Evolutionary conservation across 2,888 invertebrate species (phyloP).

Genomic region (Athalia rosae): DNA sequence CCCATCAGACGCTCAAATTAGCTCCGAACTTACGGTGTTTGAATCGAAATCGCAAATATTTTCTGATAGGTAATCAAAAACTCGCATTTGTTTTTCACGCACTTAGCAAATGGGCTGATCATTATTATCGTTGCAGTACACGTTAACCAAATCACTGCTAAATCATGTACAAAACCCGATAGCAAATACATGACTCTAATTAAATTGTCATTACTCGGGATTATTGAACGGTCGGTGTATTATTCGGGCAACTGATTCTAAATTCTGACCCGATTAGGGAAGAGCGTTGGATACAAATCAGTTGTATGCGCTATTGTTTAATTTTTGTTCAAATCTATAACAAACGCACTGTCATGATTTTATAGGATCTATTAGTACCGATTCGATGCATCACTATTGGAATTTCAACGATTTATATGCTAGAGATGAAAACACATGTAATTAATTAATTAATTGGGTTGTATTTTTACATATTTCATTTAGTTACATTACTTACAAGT

Average conservation of each 20-base stretch:
- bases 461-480: constrained; percentile 41
- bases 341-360: neutral
- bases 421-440: constrained; percentile 13
- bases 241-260: constrained; percentile 5
- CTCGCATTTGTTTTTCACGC: neutral
- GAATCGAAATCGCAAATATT: too few species aligned
- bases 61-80: too few species aligned
- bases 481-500: constrained; percentile 36
- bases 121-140: neutral
- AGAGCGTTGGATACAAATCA: too few species aligned
- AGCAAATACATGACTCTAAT: constrained; percentile 21
- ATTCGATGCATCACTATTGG: neutral
- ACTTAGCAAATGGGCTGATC: neutral
- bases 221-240: constrained; percentile 8
- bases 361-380: neutral
- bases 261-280: constrained; percentile 1
- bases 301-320: too few species aligned
- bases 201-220: constrained; percentile 16
- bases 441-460: constrained; percentile 38
- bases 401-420: neutral
- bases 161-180: neutral
- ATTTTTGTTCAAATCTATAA: too few species aligned
- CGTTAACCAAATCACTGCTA: constrained; percentile 18
- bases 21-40: too few species aligned
- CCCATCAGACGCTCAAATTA: too few species aligned